phyloP scores from a whole-genome alignment of 2,113 vertebrate species.

The Coptodon bakossiorum region DNA sequence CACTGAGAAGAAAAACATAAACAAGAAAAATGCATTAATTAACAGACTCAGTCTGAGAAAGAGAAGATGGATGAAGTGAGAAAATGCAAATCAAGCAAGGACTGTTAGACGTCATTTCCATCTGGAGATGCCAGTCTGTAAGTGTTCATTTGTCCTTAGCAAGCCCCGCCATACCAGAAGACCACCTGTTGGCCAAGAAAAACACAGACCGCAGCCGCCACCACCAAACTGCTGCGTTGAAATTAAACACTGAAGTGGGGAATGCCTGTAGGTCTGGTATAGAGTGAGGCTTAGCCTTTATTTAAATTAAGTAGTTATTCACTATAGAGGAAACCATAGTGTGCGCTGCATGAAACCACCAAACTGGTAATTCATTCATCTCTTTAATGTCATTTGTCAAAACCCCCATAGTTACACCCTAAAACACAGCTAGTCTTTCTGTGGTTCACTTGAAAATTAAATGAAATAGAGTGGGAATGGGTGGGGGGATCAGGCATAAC shows the following conservation, averaged over 20 bases:
- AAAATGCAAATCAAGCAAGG: not conserved
- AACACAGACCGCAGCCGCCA: not conserved
- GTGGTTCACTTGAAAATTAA: not conserved
- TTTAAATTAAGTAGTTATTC: not conserved
- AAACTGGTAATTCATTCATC: not conserved
- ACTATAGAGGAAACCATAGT: not conserved
- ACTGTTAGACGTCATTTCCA: conserved; percentile 26
- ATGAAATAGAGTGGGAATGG: not conserved
- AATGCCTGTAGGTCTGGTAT: not conserved
- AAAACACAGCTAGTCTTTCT: not conserved
- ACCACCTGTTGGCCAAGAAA: conserved; percentile 30
- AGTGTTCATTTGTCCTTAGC: conserved; percentile 7
- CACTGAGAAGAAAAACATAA: not conserved
- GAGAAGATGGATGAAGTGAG: not conserved
- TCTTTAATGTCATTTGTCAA: not conserved
- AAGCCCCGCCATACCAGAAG: conserved; percentile 11
- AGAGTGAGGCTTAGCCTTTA: not conserved
- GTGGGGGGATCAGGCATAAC: not conserved
- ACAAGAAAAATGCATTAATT: not conserved
- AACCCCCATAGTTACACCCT: not conserved
- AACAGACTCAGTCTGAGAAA: not conserved
- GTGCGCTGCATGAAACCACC: not conserved
- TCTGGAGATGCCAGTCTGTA: conserved; percentile 44
- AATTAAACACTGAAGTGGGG: not conserved
- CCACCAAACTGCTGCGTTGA: not conserved